A percentile compares a stretch with the other conserved stretches of the same genome.
phyloP scores from a whole-genome alignment of 2,797 vertebrate species.

The Melanotaenia nigrans region DNA sequence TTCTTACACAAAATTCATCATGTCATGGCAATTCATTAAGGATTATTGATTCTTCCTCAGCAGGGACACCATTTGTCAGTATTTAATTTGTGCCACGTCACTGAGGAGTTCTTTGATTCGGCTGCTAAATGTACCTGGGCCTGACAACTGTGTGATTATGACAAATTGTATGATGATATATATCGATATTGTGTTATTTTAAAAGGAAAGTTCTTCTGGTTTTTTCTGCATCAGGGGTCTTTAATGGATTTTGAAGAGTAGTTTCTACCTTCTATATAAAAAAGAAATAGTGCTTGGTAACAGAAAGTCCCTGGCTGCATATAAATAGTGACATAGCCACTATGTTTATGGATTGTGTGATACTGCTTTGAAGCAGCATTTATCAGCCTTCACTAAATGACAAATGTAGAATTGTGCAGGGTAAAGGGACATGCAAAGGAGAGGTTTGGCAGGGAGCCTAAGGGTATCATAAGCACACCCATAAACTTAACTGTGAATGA shows the following conservation, averaged over 20 bases:
- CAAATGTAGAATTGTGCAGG: not conserved
- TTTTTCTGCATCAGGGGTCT: not conserved
- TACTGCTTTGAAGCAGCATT: not conserved
- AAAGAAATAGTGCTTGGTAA: not conserved
- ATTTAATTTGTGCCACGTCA: conserved; percentile 32
- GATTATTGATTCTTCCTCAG: conserved; percentile 32
- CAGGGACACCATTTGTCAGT: conserved; percentile 21
- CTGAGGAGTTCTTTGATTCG: conserved; percentile 19
- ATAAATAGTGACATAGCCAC: not conserved
- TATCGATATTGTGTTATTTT: conserved; percentile 9
- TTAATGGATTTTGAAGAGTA: not conserved
- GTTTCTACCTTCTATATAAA: not conserved
- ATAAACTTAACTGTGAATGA: not conserved
- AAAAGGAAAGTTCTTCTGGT: not conserved
- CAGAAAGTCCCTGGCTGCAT: not conserved
- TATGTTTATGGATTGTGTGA: not conserved
- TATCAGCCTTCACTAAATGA: not conserved
- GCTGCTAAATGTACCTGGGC: not conserved
- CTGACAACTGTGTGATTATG: conserved; percentile 2
- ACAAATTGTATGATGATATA: conserved; percentile 2
- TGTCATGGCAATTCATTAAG: conserved; percentile 29
- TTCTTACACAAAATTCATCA: conserved; percentile 15
- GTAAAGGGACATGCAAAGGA: not conserved
- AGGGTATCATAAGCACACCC: not conserved
- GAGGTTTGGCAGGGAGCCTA: not conserved